phyloP scores from a whole-genome alignment of 2,888 invertebrate genomes.

The Trichopria drosophilae region DNA sequence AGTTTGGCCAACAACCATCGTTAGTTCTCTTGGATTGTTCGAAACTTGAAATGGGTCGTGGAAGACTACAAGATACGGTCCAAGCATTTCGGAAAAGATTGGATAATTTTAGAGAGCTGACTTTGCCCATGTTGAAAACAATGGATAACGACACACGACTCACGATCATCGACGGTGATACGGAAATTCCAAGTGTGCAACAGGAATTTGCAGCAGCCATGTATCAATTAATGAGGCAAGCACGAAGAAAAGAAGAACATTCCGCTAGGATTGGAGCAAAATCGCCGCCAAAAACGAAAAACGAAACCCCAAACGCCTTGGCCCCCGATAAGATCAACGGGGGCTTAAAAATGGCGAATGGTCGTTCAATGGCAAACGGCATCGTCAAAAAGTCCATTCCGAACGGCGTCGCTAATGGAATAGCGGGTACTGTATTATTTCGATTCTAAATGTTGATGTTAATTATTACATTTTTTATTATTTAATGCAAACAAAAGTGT shows the following conservation, averaged over 20 bases:
- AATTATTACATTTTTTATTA: no score
- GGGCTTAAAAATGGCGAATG: slow-evolving; percentile 44
- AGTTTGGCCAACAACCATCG: slow-evolving; percentile 79
- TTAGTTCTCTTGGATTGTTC: slow-evolving; percentile 88
- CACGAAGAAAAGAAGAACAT: slow-evolving; percentile 43
- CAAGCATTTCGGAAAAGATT: slow-evolving; percentile 81
- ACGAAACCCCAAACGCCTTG: slow-evolving; percentile 32
- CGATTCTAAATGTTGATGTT: no score
- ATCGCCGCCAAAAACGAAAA: slow-evolving; percentile 3
- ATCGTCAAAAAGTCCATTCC: slow-evolving; percentile 61
- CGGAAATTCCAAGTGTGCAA: slow-evolving; percentile 77
- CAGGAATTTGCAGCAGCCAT: slow-evolving; percentile 75
- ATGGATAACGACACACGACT: slow-evolving; percentile 81
- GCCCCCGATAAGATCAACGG: slow-evolving; percentile 48
- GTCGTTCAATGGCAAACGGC: slow-evolving; percentile 43
- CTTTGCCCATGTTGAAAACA: slow-evolving; percentile 84
- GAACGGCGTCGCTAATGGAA: slow-evolving; percentile 52
- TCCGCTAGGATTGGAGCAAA: slow-evolving; percentile 34
- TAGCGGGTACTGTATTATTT: no score
- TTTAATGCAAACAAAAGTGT: no score
- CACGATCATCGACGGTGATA: slow-evolving; percentile 86
- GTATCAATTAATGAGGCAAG: slow-evolving; percentile 67
- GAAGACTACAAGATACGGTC: slow-evolving; percentile 82
- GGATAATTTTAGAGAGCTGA: slow-evolving; percentile 83
- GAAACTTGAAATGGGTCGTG: slow-evolving; percentile 82